A percentile compares a stretch with the other conserved stretches of the same genome.
These are phyloP conservation scores for Potorous gilbertii DNA, from an alignment of 2,797 vertebrate species.

Conservation along the genomic window DNA sequence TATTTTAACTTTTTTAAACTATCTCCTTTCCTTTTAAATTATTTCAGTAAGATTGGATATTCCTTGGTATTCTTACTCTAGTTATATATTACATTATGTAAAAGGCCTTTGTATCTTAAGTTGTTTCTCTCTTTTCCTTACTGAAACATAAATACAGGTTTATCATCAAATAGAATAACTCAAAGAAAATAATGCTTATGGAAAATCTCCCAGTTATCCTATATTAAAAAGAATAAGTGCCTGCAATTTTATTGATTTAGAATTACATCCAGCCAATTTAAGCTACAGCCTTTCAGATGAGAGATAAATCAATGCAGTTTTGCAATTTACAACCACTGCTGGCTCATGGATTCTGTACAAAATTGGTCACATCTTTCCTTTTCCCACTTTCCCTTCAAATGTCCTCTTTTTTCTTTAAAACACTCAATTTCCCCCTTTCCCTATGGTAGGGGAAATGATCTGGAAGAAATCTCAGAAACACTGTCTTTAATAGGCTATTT, in stretches of 20 bases:
- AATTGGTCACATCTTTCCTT: not conserved
- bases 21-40: not conserved
- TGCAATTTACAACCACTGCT: constrained; percentile 16
- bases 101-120: constrained; percentile 12
- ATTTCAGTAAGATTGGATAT: not conserved
- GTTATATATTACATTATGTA: not conserved
- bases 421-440: not conserved
- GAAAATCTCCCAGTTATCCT: not conserved
- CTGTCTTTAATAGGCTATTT: not conserved
- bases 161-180: constrained; percentile 5
- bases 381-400: not conserved
- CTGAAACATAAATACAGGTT: constrained; percentile 26
- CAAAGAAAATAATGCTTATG: constrained; percentile 27
- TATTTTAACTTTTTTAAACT: not conserved
- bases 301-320: not conserved
- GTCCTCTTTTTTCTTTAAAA: not conserved
- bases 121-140: constrained; percentile 26
- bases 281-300: not conserved
- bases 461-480: not conserved
- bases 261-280: not conserved
- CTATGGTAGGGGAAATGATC: not conserved
- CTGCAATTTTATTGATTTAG: constrained; percentile 13
- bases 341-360: not conserved
- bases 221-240: not conserved
- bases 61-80: constrained; percentile 25